Conservation (phyloP, 2,888 invertebrate species). For the Tetragonula carbonaria region DNA sequence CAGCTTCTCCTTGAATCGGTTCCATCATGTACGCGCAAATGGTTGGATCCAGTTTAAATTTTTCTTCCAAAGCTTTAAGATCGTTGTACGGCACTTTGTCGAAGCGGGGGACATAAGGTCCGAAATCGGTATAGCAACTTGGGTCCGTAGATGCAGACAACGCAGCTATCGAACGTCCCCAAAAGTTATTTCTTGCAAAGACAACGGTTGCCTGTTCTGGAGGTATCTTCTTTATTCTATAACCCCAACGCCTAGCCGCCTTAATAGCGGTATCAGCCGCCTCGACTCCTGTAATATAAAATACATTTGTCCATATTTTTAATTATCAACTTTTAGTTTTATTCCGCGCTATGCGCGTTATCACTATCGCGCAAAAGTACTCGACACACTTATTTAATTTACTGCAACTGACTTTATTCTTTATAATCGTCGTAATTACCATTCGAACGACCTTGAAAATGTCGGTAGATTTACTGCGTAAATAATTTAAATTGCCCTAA, state of each 20-base stretch:
- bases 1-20: slow-evolving; percentile 95
- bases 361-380: background rate
- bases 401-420: too few relatives aligned
- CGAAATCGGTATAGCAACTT: slow-evolving; percentile 88
- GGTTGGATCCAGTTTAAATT: slow-evolving; percentile 85
- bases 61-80: slow-evolving; percentile 87
- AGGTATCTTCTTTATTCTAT: slow-evolving; percentile 90
- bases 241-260: slow-evolving; percentile 93
- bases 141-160: slow-evolving; percentile 92
- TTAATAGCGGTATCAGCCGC: slow-evolving; percentile 93
- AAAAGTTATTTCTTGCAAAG: slow-evolving; percentile 92
- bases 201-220: slow-evolving; percentile 89
- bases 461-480: too few relatives aligned
- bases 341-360: too few relatives aligned
- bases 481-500: too few relatives aligned
- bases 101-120: slow-evolving; percentile 93
- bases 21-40: slow-evolving; percentile 94
- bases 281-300: slow-evolving; percentile 87
- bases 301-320: background rate
- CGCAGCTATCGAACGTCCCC: slow-evolving; percentile 93
- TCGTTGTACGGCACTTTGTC: slow-evolving; percentile 91
- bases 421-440: too few relatives aligned
- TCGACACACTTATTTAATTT: background rate
- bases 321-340: background rate
- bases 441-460: too few relatives aligned